Conservation (phyloP, 2,113 vertebrate species). For the Arvicanthis niloticus region DNA sequence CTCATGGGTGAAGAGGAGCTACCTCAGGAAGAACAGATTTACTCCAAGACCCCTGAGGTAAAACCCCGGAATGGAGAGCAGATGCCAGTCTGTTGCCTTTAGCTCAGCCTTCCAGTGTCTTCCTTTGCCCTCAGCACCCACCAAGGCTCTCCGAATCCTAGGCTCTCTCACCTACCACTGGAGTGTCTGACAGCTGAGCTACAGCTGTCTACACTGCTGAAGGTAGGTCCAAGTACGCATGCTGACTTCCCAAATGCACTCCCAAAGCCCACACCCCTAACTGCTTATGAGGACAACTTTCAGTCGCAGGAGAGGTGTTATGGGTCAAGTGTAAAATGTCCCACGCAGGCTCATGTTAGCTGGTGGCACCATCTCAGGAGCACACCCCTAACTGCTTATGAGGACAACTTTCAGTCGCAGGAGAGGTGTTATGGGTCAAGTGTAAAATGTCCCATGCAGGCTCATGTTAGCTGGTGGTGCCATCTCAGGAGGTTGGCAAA, state of each 20-base stretch:
- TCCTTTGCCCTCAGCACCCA: not conserved
- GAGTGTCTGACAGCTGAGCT: not conserved
- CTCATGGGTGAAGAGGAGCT: not conserved
- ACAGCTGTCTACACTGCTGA: not conserved
- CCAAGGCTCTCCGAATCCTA: not conserved
- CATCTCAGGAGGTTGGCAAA: not conserved
- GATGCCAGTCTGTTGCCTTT: not conserved
- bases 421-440: not conserved
- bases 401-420: not conserved
- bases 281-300: not conserved
- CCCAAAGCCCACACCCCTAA: not conserved
- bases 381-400: rapidly evolving
- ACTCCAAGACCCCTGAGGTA: not conserved
- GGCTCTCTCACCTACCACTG: not conserved
- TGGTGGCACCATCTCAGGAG: too few relatives aligned
- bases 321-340: too few relatives aligned
- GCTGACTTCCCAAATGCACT: not conserved
- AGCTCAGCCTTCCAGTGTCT: not conserved
- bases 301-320: not conserved
- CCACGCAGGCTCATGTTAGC: not conserved
- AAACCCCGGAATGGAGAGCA: not conserved
- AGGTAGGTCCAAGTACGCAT: not conserved
- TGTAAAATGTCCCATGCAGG: not conserved
- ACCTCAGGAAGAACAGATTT: not conserved
- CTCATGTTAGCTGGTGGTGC: not conserved